Conservation (phyloP, 2,113 vertebrate species). For the Pionites leucogaster region DNA sequence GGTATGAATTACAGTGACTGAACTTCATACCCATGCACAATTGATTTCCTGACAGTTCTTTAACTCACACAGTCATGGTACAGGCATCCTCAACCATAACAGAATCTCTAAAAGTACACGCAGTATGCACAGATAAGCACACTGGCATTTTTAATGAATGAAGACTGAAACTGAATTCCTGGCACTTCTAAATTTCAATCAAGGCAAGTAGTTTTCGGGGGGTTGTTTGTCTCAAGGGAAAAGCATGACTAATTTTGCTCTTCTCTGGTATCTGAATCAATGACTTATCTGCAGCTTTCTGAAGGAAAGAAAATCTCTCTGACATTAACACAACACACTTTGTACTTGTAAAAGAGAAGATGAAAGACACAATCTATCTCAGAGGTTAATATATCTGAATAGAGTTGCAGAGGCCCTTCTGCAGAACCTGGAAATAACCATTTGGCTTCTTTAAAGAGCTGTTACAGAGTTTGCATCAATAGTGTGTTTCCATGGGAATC, state of each 20-base stretch:
- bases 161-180: neutral
- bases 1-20: neutral
- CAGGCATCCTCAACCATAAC: neutral
- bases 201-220: neutral
- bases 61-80: neutral
- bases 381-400: neutral
- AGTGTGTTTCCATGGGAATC: neutral
- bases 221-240: neutral
- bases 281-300: neutral
- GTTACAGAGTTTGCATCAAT: neutral
- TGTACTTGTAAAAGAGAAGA: neutral
- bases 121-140: neutral
- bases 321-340: neutral
- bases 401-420: neutral
- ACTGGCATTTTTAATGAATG: neutral
- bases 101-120: neutral
- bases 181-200: neutral
- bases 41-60: neutral
- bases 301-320: neutral
- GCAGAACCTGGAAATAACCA: neutral
- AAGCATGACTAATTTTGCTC: slow-evolving; percentile 13
- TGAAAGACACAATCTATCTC: slow-evolving; percentile 1
- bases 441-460: neutral
- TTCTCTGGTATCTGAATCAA: slow-evolving; percentile 28
- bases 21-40: neutral